Percentiles rank a stretch among this genome's conserved stretches.
These are phyloP conservation scores for Allolobophora icterica DNA, from an alignment of 2,888 invertebrate genomes.

Conservation along the genomic window DNA sequence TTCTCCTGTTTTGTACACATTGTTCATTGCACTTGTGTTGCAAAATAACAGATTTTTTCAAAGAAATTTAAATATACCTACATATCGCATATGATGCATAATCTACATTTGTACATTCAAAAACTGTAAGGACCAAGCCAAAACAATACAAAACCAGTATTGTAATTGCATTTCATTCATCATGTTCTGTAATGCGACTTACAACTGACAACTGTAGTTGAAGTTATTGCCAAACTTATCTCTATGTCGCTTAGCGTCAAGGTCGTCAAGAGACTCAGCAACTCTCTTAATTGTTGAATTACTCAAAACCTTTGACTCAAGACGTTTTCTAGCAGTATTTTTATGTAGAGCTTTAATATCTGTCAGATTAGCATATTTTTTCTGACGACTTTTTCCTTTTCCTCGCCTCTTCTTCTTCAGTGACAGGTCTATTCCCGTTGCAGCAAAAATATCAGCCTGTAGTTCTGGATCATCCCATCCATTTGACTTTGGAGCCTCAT, in stretches of 20 bases:
- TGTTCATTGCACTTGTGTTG: too few relatives aligned
- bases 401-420: slow-evolving; percentile 51
- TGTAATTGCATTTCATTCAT: background rate
- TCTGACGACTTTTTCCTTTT: slow-evolving; percentile 52
- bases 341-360: slow-evolving; percentile 64
- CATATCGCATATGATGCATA: too few relatives aligned
- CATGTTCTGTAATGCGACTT: background rate
- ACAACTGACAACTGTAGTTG: slow-evolving; percentile 61
- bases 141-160: background rate
- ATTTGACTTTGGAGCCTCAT: slow-evolving; percentile 38
- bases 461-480: slow-evolving; percentile 70
- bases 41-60: too few relatives aligned
- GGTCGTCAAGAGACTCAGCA: slow-evolving; percentile 64
- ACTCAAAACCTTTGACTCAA: slow-evolving; percentile 69
- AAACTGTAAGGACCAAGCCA: background rate
- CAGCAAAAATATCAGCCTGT: slow-evolving; percentile 68
- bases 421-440: slow-evolving; percentile 69
- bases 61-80: too few relatives aligned
- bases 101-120: too few relatives aligned
- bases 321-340: slow-evolving; percentile 65
- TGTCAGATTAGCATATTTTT: slow-evolving; percentile 65
- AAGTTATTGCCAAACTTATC: slow-evolving; percentile 70
- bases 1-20: too few relatives aligned
- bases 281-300: slow-evolving; percentile 66
- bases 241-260: slow-evolving; percentile 63